Evolutionary conservation across 2,113 vertebrate genomes (phyloP).

Genomic region (Epinephelus moara): DNA sequence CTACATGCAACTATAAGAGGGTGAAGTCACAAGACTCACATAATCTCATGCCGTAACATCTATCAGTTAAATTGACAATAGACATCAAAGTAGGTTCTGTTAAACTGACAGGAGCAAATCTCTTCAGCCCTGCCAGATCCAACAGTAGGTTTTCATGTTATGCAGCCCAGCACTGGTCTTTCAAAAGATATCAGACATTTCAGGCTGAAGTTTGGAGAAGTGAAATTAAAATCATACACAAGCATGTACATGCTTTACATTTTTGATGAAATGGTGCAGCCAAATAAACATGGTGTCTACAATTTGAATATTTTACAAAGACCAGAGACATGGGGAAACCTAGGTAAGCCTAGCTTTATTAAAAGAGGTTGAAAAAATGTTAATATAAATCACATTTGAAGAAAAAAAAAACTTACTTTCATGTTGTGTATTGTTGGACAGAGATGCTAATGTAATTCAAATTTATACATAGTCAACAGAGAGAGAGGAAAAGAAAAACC

Average conservation of each 20-base stretch:
- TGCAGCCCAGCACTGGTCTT: background rate
- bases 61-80: background rate
- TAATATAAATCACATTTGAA: background rate
- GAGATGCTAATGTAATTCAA: background rate
- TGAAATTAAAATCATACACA: background rate
- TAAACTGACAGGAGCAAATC: background rate
- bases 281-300: background rate
- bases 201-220: background rate
- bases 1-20: background rate
- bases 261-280: constrained; percentile 1
- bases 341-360: background rate
- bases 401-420: background rate
- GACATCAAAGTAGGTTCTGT: background rate
- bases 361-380: too few relatives aligned
- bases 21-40: background rate
- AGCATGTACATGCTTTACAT: background rate
- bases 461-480: background rate
- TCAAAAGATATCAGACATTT: background rate
- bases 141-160: background rate
- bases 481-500: background rate
- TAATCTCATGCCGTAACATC: background rate
- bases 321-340: background rate
- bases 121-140: background rate
- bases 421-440: too few relatives aligned
- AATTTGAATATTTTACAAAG: background rate